Evolutionary conservation across 2,797 vertebrate genomes (phyloP), one percentile per base, ranked within the genome.

Genomic region (Australoheros facetus): DNA sequence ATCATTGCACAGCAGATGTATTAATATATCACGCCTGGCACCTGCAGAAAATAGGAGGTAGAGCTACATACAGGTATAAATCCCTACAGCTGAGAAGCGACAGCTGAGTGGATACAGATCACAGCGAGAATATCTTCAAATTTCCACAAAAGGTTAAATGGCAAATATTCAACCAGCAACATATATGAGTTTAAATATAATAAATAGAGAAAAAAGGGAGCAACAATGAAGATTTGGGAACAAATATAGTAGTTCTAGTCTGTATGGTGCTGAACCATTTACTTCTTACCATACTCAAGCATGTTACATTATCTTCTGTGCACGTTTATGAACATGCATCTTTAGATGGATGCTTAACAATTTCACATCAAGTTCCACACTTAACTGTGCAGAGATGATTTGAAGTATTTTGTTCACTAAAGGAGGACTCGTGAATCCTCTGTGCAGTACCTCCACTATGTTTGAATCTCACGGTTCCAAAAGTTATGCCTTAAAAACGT

Each of bases 11-110:
- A 78, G 86, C 72, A 89, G 81, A 87, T 76, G 48, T 42, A 83
- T 83, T 76, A 69, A 84, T 13, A 64, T 56, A 56, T 55, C 16
- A 96, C 95, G 92, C 90, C 96, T 96, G 95, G 94, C 95, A 94
- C 95, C 96, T 97, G 97, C 39, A 83, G 72, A 86, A 54, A 93
- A 95, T 91, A 95, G 96, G 97, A 98, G 97, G 97, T 98, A 98
- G 97, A 96, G 95, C 97, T 98, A 97, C 93, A 95, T 93, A 93
- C 59, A 80, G 70, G 73, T 85, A 55, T 48, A 91, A 30, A 92
- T 96, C 96, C 96, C 95, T 95, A 93, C 66, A 78, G 70, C 45
- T 45, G 79, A 81, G 71, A 75, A 71, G 58, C 78, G 19, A 81
- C 70, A 74, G 28, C 34, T 0, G 56, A 84, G 75, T 71, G 74